Evolutionary conservation across 2,113 vertebrate genomes (phyloP), one percentile per base, ranked within the genome.

Genomic region (Numida meleagris): DNA sequence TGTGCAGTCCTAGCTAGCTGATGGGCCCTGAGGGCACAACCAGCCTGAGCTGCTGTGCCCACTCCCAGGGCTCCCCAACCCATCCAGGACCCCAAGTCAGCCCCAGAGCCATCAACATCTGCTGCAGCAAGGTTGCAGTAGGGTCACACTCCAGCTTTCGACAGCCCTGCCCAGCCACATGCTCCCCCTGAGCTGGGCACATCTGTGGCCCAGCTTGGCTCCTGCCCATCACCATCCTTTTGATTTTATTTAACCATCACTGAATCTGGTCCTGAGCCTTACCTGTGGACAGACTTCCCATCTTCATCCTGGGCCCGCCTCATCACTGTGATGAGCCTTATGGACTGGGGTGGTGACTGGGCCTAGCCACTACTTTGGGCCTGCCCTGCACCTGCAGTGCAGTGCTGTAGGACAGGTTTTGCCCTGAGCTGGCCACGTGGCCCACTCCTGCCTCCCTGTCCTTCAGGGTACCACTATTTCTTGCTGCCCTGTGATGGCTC

Each of bases 171-270:
- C 9, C 9, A 6, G 34, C 58, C 24, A 6, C 5, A 5, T 20
- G 11, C n/a, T 3, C 13, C 4, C 0, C 0, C 29, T 0, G 1
- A 63, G 25, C 70, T 34, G 19, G 29, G 11, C 40, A 40, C 34
- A 6, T 57, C 55, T 18, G 7, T 34, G 24, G 25, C 51, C 29
- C 42, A 57, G 31, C 10, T 4, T 33, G 45, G 81, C 23, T n/a
- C 34, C 29, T 12, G 27, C 12, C 27, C 27, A 6, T 51, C 25
- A 12, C 34, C 3, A 2, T 50, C 33, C 20, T 12, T 43, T 14
- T 25, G n/a, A 36, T 45, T 18, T 57, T 68, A 27, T 53, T 31
- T 17, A 53, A 16, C 43, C 13, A 4, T 61, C 0, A 0, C 40
- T 4, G 2, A 18, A 9, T 36, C 27, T 50, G 33, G 6, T 21